Evolutionary conservation across 2,797 vertebrate species (phyloP).

Genomic region (Toxotes lorentzi): DNA sequence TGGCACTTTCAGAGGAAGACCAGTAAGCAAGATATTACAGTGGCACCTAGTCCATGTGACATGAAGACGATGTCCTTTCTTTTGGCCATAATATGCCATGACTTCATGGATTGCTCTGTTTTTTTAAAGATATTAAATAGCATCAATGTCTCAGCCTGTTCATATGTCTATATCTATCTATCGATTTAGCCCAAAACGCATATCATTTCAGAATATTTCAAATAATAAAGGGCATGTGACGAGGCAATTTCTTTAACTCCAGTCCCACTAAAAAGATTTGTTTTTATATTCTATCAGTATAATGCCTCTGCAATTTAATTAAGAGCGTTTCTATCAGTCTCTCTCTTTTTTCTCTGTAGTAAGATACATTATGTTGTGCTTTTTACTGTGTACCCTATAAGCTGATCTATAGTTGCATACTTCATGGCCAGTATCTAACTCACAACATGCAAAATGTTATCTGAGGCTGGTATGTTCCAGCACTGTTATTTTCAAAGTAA

Average conservation of each 20-base stretch:
- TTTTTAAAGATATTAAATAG: not conserved
- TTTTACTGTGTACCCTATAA: not conserved
- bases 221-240: not conserved
- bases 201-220: not conserved
- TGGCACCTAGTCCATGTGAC: not conserved
- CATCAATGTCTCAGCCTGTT: not conserved
- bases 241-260: not conserved
- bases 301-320: not conserved
- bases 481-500: conserved; percentile 27
- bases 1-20: not conserved
- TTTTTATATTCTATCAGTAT: not conserved
- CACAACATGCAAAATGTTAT: not conserved
- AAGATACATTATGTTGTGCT: not conserved
- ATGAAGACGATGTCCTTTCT: not conserved
- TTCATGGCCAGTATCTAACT: not conserved
- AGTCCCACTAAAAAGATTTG: not conserved
- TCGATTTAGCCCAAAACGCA: not conserved
- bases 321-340: not conserved
- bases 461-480: not conserved
- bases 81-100: not conserved
- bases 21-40: not conserved
- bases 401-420: not conserved
- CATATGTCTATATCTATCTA: not conserved
- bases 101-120: not conserved
- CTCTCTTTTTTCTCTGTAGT: not conserved